Percentiles rank a stretch among this genome's conserved stretches.
These are phyloP conservation scores for Capricornis sumatraensis DNA, from an alignment of 2,113 vertebrate genomes.

Conservation along the genomic window DNA sequence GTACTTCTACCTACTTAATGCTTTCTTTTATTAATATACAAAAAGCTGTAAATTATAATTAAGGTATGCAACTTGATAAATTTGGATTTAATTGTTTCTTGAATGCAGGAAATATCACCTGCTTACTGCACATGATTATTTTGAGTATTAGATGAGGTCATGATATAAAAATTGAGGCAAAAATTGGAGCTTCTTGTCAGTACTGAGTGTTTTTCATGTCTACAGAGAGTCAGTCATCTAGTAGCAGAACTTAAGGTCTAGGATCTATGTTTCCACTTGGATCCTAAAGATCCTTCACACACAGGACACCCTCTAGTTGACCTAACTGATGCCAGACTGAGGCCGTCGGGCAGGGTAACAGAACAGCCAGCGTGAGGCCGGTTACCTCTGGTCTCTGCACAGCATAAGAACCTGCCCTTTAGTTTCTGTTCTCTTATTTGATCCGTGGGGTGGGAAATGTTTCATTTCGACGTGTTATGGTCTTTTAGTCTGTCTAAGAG, in stretches of 20 bases:
- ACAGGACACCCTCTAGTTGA: not conserved
- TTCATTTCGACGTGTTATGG: not conserved
- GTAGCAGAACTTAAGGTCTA: conserved; percentile 31
- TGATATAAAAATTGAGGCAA: not conserved
- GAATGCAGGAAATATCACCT: not conserved
- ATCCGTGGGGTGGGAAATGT: not conserved
- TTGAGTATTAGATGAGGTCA: not conserved
- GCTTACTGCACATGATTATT: not conserved
- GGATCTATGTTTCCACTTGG: not conserved
- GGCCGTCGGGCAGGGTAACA: not conserved
- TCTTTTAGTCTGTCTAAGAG: not conserved
- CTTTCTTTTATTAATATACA: not conserved
- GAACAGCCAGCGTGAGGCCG: not conserved
- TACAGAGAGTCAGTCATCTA: not conserved
- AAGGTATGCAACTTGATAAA: not conserved
- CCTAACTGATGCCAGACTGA: not conserved
- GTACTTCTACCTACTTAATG: not conserved
- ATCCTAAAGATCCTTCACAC: not conserved
- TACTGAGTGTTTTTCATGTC: not conserved
- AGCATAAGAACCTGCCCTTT: not conserved
- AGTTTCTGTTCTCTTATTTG: conserved; percentile 1
- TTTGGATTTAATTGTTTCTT: not conserved
- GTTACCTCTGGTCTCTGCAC: not conserved
- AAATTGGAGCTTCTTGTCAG: not conserved
- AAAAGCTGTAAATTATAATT: not conserved